phyloP scores from a whole-genome alignment of 2,113 vertebrate species.

The Actenoides hombroni region DNA sequence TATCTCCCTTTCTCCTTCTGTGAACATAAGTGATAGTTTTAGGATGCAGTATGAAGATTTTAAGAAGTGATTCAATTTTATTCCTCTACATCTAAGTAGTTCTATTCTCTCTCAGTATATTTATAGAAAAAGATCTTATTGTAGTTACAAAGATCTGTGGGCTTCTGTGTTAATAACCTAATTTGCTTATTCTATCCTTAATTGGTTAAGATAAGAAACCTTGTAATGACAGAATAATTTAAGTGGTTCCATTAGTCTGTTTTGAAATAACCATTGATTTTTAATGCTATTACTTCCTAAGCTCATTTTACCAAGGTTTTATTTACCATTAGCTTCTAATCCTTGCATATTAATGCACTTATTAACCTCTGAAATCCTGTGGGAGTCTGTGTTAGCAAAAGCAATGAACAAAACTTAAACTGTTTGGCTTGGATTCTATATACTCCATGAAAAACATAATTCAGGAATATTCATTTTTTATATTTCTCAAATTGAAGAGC shows the following conservation, averaged over 20 bases:
- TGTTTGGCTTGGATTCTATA: neutral
- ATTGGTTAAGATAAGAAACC: constrained; percentile 26
- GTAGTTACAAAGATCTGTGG: neutral
- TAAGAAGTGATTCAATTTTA: neutral
- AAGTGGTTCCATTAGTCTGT: constrained; percentile 22
- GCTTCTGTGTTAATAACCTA: constrained; percentile 10
- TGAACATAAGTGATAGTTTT: neutral
- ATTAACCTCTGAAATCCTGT: constrained; percentile 23
- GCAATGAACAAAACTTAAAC: neutral
- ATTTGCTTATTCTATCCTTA: constrained; percentile 34
- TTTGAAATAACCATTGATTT: constrained; percentile 51
- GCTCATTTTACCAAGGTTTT: constrained; percentile 27
- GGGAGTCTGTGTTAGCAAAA: neutral
- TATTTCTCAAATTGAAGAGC: neutral
- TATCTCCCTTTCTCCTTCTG: neutral
- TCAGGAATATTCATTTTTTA: neutral
- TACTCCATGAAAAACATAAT: neutral
- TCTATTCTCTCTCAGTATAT: neutral
- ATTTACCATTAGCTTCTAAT: constrained; percentile 40
- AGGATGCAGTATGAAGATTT: neutral
- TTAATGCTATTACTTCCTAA: constrained; percentile 53
- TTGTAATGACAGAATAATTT: constrained; percentile 34
- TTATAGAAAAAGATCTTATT: neutral
- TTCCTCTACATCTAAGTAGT: neutral
- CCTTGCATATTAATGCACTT: constrained; percentile 34